A percentile compares a stretch with the other conserved stretches of the same genome.
These are phyloP conservation scores for Aythya fuligula DNA, from an alignment of 2,797 vertebrate genomes.

Conservation along the genomic window DNA sequence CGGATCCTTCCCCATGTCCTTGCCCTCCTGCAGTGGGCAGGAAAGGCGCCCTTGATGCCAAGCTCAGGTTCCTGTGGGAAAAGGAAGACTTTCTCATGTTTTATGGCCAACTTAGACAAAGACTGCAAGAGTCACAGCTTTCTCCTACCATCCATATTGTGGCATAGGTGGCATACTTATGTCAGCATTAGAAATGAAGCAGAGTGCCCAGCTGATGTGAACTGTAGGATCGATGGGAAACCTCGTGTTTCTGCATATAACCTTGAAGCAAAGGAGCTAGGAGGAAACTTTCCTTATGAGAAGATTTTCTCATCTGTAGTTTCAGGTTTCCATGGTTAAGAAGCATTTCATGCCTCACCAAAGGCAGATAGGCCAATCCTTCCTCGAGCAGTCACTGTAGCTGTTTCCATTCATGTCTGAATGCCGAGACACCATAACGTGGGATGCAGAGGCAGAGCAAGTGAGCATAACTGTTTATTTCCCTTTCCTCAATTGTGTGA, in stretches of 20 bases:
- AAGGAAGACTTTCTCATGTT: neutral
- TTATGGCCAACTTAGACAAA: neutral
- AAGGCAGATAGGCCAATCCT: neutral
- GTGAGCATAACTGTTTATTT: neutral
- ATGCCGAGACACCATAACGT: neutral
- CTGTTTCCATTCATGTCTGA: neutral
- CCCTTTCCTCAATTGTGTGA: neutral
- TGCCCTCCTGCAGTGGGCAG: neutral
- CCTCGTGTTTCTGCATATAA: neutral
- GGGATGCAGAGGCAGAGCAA: neutral
- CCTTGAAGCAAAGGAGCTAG: neutral
- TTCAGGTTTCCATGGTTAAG: neutral
- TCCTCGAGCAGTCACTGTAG: neutral
- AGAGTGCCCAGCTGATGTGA: neutral
- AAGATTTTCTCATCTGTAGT: neutral
- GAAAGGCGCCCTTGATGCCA: neutral
- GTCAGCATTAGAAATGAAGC: neutral
- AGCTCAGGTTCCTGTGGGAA: neutral
- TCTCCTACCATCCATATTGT: fast-evolving
- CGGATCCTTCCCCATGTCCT: slow-evolving; percentile 8
- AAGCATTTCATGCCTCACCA: neutral
- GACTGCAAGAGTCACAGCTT: neutral
- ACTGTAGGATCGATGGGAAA: neutral
- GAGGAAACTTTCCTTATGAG: neutral
- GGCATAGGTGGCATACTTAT: neutral